phyloP scores from a whole-genome alignment of 2,113 vertebrate genomes.

The Microcebus jonahi region DNA sequence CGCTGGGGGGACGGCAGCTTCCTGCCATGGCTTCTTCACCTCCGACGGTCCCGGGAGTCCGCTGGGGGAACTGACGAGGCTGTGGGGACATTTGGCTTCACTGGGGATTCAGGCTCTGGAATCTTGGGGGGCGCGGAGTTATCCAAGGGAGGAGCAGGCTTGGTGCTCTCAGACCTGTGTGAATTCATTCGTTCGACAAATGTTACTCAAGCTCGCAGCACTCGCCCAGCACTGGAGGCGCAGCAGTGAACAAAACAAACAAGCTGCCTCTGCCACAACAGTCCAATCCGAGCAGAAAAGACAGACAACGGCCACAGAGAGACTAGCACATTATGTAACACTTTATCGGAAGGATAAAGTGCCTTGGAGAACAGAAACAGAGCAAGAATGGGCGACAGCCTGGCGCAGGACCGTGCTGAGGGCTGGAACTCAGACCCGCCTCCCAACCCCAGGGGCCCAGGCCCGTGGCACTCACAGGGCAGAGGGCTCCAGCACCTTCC shows the following conservation, averaged over 20 bases:
- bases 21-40: conserved; percentile 56
- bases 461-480: conserved; percentile 68
- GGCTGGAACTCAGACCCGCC: background rate
- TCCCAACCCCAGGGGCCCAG: background rate
- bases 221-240: rapidly evolving
- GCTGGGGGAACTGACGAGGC: background rate
- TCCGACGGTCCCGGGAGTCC: conserved; percentile 82
- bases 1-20: rapidly evolving
- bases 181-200: background rate
- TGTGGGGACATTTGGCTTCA: background rate
- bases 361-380: rapidly evolving
- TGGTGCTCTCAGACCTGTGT: conserved; percentile 63
- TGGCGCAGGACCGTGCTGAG: rapidly evolving
- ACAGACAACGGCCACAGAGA: background rate
- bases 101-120: conserved; percentile 47
- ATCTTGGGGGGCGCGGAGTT: background rate
- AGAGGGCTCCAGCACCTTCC: conserved; percentile 74
- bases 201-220: rapidly evolving
- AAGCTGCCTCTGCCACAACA: rapidly evolving
- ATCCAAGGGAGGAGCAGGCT: conserved; percentile 21
- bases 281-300: background rate
- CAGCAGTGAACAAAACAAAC: background rate
- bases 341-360: rapidly evolving
- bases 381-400: rapidly evolving
- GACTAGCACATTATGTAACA: rapidly evolving